Conservation (phyloP, 2,888 invertebrate species). For the Smittia aterrima region DNA sequence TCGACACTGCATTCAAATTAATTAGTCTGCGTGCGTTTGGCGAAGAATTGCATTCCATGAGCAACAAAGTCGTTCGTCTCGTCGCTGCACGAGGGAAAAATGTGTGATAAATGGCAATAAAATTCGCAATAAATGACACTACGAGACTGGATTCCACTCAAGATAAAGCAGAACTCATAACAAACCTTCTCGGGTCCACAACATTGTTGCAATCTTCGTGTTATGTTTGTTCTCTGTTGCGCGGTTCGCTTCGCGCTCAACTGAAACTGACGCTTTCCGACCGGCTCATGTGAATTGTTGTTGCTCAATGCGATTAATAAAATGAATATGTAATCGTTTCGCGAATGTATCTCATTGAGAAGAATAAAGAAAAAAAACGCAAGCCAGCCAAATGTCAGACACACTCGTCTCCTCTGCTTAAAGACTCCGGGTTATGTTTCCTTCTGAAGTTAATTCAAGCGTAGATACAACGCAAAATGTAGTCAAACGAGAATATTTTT, state of each 20-base stretch:
- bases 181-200: not conserved
- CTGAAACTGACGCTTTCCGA: not conserved
- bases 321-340: not conserved
- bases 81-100: not conserved
- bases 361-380: not conserved
- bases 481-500: not conserved
- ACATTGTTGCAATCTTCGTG: slow-evolving; percentile 16
- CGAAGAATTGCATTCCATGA: not conserved
- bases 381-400: slow-evolving; percentile 10
- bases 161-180: not conserved
- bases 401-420: not conserved
- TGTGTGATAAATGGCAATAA: slow-evolving; percentile 12
- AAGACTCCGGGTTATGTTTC: not conserved
- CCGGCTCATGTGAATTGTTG: not conserved
- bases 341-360: not conserved
- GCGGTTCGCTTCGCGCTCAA: not conserved
- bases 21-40: not conserved
- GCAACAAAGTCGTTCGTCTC: slow-evolving; percentile 1
- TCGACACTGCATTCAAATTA: not conserved
- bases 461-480: slow-evolving; percentile 4
- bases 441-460: not conserved
- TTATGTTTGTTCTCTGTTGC: not conserved
- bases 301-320: slow-evolving; percentile 12
- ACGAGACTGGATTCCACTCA: not conserved
- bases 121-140: slow-evolving; percentile 4